Base-by-base conservation (phyloP, 92 coral and sea anemone genomes). In the Phenganax subtilis region DNA sequence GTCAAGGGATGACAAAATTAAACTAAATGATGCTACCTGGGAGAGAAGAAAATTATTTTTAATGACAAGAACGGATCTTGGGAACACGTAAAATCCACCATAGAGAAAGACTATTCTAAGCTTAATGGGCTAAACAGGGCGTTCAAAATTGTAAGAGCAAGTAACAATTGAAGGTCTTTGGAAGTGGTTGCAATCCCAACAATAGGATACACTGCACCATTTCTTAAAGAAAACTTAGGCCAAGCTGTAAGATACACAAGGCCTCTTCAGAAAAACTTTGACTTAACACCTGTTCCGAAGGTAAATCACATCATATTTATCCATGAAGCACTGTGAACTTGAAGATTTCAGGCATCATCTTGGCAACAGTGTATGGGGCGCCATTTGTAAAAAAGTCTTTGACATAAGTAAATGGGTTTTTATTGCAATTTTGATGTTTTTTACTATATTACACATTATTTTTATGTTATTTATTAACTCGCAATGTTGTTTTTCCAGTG, bases 11-110 rank as follows among this genome's bases (percentile, higher is more conserved):
- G 71, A 79, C 60, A 67, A 62, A 62, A 52, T 66, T 44, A 37
- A 29, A 58, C 47, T 71, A 51, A 78, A 67, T 29, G 79, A 77
- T 51, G 87, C 87, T 61, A 87, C 81, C 82, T 87, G 25, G 90
- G 90, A 16, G 90, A 87, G 79, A 84, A 80, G 52, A 87, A 84
- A 77, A 59, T 84, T 47, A 57, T 82, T 9, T 84, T 87, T 71
- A 72, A 70, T 71, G 67, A 84, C 79, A 84, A 87, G 69, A 71
- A 58, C 27, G 82, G 86, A 53, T 14, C 75, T n/a, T 86, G 55
- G 68, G 52, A 63, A 47, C 82, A 52, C 57, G 85, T 85, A 16
- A 61, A 63, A n/a, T 51, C 74, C 28, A 62, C 61, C 8, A 75
- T 81, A n/a, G 85, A 85, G 58, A 69, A 81, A 6, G 67, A 72